A percentile compares a stretch with the other conserved stretches of the same genome.
These are phyloP conservation scores for Mayetiola destructor DNA, from an alignment of 2,888 invertebrate genomes.

Conservation along the genomic window DNA sequence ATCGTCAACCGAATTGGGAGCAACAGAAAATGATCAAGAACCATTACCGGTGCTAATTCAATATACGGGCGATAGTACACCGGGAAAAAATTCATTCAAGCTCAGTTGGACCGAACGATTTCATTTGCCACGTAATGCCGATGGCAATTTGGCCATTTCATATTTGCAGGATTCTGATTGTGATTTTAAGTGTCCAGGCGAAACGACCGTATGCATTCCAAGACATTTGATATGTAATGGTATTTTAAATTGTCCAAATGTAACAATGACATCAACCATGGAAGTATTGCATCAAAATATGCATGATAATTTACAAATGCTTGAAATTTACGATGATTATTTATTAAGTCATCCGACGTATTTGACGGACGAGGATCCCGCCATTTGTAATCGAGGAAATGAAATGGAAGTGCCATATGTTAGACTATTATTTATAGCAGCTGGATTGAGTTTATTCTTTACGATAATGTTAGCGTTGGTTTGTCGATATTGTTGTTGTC, in stretches of 20 bases:
- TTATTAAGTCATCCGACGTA: conserved; percentile 37
- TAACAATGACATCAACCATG: conserved; percentile 36
- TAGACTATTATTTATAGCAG: conserved; percentile 29
- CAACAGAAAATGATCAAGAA: conserved; percentile 43
- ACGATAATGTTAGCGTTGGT: conserved; percentile 31
- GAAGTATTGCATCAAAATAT: conserved; percentile 42
- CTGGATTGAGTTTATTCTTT: conserved; percentile 29
- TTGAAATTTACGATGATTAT: conserved; percentile 41
- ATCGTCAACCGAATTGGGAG: conserved; percentile 59
- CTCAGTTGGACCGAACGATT: conserved; percentile 82
- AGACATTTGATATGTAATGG: conserved; percentile 74
- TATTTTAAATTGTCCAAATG: conserved; percentile 71
- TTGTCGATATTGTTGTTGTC: conserved; percentile 23
- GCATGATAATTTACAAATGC: conserved; percentile 44
- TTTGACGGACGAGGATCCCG: conserved; percentile 61
- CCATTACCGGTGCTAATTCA: conserved; percentile 53
- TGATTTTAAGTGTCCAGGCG: conserved; percentile 77
- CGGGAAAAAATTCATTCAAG: conserved; percentile 72
- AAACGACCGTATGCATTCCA: conserved; percentile 69
- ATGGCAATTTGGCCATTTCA: conserved; percentile 65
- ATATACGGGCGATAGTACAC: conserved; percentile 60
- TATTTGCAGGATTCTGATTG: conserved; percentile 60
- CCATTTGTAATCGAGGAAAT: conserved; percentile 46
- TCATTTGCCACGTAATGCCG: conserved; percentile 69
- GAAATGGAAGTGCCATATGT: conserved; percentile 33